These are phyloP conservation scores for Patella caerulea DNA, from an alignment of 2,888 invertebrate genomes.

Conservation along the genomic window DNA sequence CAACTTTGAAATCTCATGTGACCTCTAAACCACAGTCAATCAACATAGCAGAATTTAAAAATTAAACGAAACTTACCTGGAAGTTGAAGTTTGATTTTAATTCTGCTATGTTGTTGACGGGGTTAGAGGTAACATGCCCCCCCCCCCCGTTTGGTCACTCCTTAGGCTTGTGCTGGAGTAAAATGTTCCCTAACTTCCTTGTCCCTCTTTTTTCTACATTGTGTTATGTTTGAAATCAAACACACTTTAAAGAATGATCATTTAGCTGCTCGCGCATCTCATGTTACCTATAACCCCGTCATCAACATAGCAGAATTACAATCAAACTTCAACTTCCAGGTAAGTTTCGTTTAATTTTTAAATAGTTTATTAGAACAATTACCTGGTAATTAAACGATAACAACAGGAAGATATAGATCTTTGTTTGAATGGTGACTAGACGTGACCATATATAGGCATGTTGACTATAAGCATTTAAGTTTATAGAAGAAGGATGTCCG, in stretches of 20 bases:
- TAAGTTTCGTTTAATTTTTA: too few species aligned
- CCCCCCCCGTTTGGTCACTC: not conserved
- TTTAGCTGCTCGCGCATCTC: not conserved
- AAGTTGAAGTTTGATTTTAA: too few species aligned
- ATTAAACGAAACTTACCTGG: not conserved
- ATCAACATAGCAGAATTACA: not conserved
- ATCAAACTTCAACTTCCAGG: too few species aligned
- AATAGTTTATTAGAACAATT: too few species aligned
- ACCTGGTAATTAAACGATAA: too few species aligned
- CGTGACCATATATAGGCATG: too few species aligned
- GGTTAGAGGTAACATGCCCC: constrained; percentile 1
- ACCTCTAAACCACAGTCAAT: not conserved
- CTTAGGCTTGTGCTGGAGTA: too few species aligned
- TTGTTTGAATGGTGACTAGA: too few species aligned
- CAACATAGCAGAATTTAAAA: not conserved
- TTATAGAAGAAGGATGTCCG: too few species aligned
- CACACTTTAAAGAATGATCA: not conserved
- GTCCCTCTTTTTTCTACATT: not conserved
- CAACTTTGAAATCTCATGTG: constrained; percentile 1
- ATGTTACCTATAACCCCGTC: constrained; percentile 1
- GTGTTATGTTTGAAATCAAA: not conserved
- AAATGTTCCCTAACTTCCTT: too few species aligned
- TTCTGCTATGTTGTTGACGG: not conserved
- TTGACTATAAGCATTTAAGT: too few species aligned
- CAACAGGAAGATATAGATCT: too few species aligned